Conservation (phyloP, 2,888 invertebrate genomes). For the Luperina testacea region DNA sequence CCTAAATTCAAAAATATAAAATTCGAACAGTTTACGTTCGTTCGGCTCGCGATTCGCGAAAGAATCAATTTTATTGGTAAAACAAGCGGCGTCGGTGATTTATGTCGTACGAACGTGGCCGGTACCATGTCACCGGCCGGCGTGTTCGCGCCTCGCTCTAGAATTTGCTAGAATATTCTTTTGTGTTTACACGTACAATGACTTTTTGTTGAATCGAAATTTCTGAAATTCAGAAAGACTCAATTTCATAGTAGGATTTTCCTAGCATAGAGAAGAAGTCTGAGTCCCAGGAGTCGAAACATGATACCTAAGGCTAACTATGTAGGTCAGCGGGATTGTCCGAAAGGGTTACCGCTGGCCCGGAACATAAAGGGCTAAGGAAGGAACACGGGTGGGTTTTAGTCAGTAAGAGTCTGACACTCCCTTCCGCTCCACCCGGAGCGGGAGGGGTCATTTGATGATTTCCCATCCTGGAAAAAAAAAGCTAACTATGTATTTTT, state of each 20-base stretch:
- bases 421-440: too few species aligned
- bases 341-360: too few species aligned
- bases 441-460: too few species aligned
- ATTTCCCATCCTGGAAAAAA: too few species aligned
- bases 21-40: slow-evolving; percentile 71
- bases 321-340: too few species aligned
- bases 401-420: too few species aligned
- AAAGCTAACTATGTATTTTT: neutral
- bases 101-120: slow-evolving; percentile 86
- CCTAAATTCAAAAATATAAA: slow-evolving; percentile 66
- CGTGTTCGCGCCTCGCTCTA: slow-evolving; percentile 85
- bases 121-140: slow-evolving; percentile 85
- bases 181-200: slow-evolving; percentile 80
- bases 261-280: neutral
- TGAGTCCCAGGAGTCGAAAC: neutral
- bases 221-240: slow-evolving; percentile 41
- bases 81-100: slow-evolving; percentile 87
- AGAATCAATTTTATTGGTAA: slow-evolving; percentile 89
- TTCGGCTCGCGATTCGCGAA: slow-evolving; percentile 78
- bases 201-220: slow-evolving; percentile 67
- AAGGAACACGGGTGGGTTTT: too few species aligned
- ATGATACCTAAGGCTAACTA: neutral
- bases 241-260: neutral
- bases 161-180: slow-evolving; percentile 86
- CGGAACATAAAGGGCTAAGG: too few species aligned